Base-by-base conservation (phyloP, 2,113 vertebrate genomes). In the Myiopsitta monachus region DNA sequence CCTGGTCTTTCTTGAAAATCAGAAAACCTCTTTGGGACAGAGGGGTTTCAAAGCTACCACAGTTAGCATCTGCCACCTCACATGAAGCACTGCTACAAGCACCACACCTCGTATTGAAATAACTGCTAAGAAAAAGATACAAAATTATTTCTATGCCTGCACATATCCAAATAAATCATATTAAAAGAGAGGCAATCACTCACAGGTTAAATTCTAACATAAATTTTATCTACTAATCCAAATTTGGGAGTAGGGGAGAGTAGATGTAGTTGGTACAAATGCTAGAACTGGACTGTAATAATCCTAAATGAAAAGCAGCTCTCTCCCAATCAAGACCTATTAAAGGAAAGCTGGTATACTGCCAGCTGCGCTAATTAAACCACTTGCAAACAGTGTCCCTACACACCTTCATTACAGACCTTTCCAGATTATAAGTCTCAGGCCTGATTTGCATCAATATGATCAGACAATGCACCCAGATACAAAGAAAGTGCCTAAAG, bases 151-250 rank as follows among this genome's bases (percentile, higher is more conserved):
- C 78, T 87, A 33, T 61, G 51, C 74, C 69, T 81, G 49, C 6
- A 6, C 27, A 9, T 83, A 92, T 95, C 52, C 88, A 96, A 83
- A 80, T 89, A 93, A 88, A 83, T 44, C 67, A 55, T 81, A 95
- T 83, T 92, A 76, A 76, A 94, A 88, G 44, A 52, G 27, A 87
- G 19, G 13, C 30, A 38, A 64, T 88, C 77, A 90, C 30, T 83
- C 41, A 38, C 49, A 95, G 83, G 51, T 95, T 93, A 93, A 88
- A 91, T 89, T 91, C 87, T 95, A 90, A 94, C 22, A 87, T 54
- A 46, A 78, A 95, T 96, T 86, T 69, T 74, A 96, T 36, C 26
- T 54, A 47, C 83, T 49, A 96, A 96, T 91, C 91, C 91, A 94
- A 97, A 92, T 80, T 14, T 55, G 8, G 46, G 44, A 31, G 14